These are phyloP conservation scores for Xyrauchen texanus DNA, from an alignment of 2,113 vertebrate species.

Conservation along the genomic window DNA sequence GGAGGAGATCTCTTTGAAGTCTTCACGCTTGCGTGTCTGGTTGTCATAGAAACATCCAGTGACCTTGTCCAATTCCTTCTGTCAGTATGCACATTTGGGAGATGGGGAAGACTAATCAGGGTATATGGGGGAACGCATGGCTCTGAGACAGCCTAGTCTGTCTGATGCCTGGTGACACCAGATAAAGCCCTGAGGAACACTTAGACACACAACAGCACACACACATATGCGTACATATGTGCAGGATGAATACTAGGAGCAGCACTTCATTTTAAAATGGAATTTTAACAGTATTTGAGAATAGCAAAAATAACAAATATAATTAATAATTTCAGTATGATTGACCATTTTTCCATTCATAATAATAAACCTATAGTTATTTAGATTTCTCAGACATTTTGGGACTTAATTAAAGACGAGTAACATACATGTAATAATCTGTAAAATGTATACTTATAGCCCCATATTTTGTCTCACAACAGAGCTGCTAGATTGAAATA, in stretches of 20 bases:
- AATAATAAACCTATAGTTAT: no score
- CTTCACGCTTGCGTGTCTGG: slow-evolving; percentile 55
- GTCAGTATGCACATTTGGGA: slow-evolving; percentile 49
- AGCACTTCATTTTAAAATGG: no score
- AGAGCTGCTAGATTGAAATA: no score
- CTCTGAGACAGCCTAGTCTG: slow-evolving; percentile 41
- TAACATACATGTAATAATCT: no score
- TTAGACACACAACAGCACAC: slow-evolving; percentile 43
- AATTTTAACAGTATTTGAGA: no score
- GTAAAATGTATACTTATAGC: no score
- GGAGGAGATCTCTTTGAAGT: slow-evolving; percentile 43
- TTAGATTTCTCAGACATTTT: no score
- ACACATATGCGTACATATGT: neutral
- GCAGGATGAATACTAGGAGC: neutral
- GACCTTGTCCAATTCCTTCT: slow-evolving; percentile 52
- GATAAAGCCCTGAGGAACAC: slow-evolving; percentile 48
- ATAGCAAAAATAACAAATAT: no score
- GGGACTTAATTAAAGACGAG: no score
- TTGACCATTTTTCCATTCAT: no score
- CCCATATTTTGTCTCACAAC: no score
- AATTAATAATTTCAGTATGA: no score
- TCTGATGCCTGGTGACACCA: slow-evolving; percentile 54
- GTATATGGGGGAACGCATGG: slow-evolving; percentile 45
- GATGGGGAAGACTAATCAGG: slow-evolving; percentile 49
- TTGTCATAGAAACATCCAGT: slow-evolving; percentile 53